Percentiles rank a stretch among this genome's conserved stretches.
These are phyloP conservation scores for Nephrocerus scutellatus DNA, from an alignment of 2,888 invertebrate genomes.

Conservation along the genomic window DNA sequence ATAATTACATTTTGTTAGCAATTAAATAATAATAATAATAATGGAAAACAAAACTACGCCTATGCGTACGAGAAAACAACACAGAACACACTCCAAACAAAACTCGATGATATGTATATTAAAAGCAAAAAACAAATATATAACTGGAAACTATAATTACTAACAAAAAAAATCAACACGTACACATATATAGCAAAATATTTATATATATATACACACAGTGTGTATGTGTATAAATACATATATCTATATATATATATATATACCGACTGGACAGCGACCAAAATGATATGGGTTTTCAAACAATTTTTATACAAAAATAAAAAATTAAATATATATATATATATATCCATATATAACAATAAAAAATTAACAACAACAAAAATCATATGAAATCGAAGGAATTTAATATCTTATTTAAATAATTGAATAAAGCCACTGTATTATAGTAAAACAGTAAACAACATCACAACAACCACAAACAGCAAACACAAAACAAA, in stretches of 20 bases:
- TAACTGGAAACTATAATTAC: slow-evolving; percentile 13
- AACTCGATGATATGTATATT: slow-evolving; percentile 11
- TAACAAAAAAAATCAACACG: slow-evolving; percentile 14
- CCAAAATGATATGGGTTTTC: slow-evolving; percentile 48
- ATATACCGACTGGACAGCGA: slow-evolving; percentile 46
- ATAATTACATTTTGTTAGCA: slow-evolving; percentile 9
- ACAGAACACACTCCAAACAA: slow-evolving; percentile 18
- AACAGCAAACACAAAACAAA: slow-evolving; percentile 11
- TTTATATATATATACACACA: slow-evolving; percentile 12
- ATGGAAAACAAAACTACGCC: slow-evolving; percentile 5
- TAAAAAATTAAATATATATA: slow-evolving; percentile 8
- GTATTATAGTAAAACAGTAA: slow-evolving; percentile 8
- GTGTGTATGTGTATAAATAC: slow-evolving; percentile 13
- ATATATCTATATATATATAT: slow-evolving; percentile 13
- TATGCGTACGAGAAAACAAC: slow-evolving; percentile 24
- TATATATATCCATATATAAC: slow-evolving; percentile 7
- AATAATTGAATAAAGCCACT: slow-evolving; percentile 4
- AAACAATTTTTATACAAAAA: slow-evolving; percentile 33
- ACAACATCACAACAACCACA: slow-evolving; percentile 11
- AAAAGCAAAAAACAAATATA: slow-evolving; percentile 8
- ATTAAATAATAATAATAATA: slow-evolving; percentile 5
- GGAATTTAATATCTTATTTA: slow-evolving; percentile 22
- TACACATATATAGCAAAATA: slow-evolving; percentile 14
- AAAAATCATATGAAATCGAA: slow-evolving; percentile 18
- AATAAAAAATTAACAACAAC: slow-evolving; percentile 15